phyloP scores from a whole-genome alignment of 2,888 invertebrate species.

The Stenolophus ochropezus region DNA sequence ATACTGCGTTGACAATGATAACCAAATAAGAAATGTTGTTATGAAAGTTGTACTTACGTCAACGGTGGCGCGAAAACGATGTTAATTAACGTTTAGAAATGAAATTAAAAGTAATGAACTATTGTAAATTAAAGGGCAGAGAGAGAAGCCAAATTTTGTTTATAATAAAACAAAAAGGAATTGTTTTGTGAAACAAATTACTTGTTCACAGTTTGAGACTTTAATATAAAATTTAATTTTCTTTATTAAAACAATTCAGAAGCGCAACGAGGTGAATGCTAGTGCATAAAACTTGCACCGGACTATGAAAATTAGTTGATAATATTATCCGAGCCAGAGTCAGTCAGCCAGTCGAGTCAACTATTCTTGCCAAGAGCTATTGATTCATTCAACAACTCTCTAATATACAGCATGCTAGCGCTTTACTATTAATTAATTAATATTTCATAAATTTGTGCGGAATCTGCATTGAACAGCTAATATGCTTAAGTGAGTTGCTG shows the following conservation, averaged over 20 bases:
- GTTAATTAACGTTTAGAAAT: too few species aligned
- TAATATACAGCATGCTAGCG: constrained; percentile 18
- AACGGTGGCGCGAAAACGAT: too few species aligned
- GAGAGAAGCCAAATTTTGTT: too few species aligned
- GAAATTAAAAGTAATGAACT: too few species aligned
- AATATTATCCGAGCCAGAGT: constrained; percentile 5
- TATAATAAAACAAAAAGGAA: too few species aligned
- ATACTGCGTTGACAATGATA: too few species aligned
- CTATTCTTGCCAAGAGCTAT: background rate
- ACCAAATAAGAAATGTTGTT: too few species aligned
- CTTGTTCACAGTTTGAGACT: background rate
- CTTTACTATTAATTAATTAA: constrained; percentile 8
- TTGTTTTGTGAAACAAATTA: background rate
- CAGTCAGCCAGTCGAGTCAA: background rate
- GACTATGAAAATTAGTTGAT: constrained; percentile 23
- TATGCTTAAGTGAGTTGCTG: background rate
- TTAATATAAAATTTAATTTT: constrained; percentile 33
- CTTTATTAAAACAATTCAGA: background rate
- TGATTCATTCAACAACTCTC: constrained; percentile 16
- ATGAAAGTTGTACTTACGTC: too few species aligned
- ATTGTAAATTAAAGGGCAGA: too few species aligned
- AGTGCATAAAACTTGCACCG: background rate
- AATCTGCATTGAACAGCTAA: background rate
- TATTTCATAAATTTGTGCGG: constrained; percentile 20
- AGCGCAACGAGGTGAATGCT: background rate